Evolutionary conservation across 2,888 invertebrate species (phyloP).

Genomic region (Ophion slaviceki): DNA sequence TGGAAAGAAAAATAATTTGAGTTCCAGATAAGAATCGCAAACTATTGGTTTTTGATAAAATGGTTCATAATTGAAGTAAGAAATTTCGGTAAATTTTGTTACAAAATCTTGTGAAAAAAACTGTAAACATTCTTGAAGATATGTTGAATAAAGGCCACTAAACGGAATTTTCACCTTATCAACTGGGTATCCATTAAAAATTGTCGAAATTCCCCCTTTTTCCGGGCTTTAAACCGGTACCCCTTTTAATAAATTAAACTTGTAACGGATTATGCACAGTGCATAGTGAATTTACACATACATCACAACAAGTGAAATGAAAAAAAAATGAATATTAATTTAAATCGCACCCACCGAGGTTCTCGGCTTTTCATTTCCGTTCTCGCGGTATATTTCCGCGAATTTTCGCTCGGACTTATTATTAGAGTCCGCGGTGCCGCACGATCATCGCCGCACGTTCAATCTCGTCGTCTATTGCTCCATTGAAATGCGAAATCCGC

Average conservation of each 20-base stretch:
- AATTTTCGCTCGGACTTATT: slow-evolving; percentile 31
- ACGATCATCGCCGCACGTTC: slow-evolving; percentile 39
- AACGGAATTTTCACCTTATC: neutral
- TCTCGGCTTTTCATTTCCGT: neutral
- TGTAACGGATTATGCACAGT: too few species aligned
- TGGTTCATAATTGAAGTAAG: too few species aligned
- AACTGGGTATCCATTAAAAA: neutral
- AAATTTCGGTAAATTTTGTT: neutral
- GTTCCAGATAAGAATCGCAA: too few species aligned
- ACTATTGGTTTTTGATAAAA: too few species aligned
- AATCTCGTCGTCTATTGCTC: slow-evolving; percentile 28
- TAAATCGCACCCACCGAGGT: neutral
- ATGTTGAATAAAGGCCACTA: neutral
- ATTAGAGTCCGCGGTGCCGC: slow-evolving; percentile 4
- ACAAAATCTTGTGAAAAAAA: neutral
- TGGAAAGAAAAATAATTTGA: too few species aligned
- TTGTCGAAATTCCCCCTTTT: neutral
- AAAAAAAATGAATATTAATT: neutral
- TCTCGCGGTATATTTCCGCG: neutral
- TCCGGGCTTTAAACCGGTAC: neutral
- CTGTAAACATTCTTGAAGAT: neutral
- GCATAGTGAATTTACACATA: neutral
- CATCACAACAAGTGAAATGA: neutral
- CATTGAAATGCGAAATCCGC: slow-evolving; percentile 30
- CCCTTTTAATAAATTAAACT: too few species aligned